These are phyloP conservation scores for Trematomus bernacchii DNA, from an alignment of 2,797 vertebrate species.

Conservation along the genomic window DNA sequence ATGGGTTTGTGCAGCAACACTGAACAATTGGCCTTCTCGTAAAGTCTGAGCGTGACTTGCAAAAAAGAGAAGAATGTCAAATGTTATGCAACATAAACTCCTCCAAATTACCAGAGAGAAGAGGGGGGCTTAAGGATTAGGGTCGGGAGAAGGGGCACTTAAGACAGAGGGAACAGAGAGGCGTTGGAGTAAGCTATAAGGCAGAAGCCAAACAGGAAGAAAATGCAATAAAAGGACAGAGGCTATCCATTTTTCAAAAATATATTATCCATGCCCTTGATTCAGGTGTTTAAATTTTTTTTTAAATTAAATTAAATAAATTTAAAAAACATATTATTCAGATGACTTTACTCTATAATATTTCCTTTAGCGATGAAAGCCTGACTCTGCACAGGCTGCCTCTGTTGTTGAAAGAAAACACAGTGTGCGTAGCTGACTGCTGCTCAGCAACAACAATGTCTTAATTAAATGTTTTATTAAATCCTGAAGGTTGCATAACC, in stretches of 20 bases:
- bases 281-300: constrained; percentile 7
- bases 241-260: constrained; percentile 5
- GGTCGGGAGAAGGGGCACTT: background rate
- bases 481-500: constrained; percentile 69
- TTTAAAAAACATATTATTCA: constrained; percentile 25
- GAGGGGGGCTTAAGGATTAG: constrained; percentile 21
- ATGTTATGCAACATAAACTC: constrained; percentile 66
- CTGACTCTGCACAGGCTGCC: background rate
- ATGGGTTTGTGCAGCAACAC: constrained; percentile 6
- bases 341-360: constrained; percentile 12
- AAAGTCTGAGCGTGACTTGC: constrained; percentile 31
- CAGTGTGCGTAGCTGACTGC: constrained; percentile 32
- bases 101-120: constrained; percentile 40
- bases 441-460: constrained; percentile 33
- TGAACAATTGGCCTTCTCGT: constrained; percentile 32
- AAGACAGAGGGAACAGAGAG: constrained; percentile 22
- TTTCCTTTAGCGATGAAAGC: background rate
- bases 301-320: no score
- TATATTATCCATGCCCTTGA: background rate
- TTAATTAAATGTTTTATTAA: constrained; percentile 69
- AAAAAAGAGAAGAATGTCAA: constrained; percentile 41
- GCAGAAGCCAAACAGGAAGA: constrained; percentile 29
- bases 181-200: background rate
- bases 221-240: background rate
- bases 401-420: constrained; percentile 24